Evolutionary conservation across 2,797 vertebrate genomes (phyloP).

Genomic region (Decapterus maruadsi): DNA sequence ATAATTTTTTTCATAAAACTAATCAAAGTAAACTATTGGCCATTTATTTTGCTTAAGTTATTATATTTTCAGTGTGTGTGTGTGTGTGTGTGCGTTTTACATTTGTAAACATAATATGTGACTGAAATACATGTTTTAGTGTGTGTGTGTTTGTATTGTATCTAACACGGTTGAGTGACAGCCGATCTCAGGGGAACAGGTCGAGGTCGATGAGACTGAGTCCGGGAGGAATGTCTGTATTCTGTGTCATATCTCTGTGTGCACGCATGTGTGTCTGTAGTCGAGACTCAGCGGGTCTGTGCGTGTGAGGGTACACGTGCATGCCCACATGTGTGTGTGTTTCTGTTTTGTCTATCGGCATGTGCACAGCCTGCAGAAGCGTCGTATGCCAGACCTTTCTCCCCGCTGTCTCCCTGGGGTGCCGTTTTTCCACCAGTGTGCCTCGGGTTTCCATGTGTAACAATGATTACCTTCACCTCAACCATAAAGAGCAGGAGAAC

Average conservation of each 20-base stretch:
- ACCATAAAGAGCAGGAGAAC: constrained; percentile 57
- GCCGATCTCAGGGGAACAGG: constrained; percentile 47
- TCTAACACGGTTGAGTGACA: constrained; percentile 52
- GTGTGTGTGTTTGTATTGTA: constrained; percentile 1
- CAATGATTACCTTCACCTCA: constrained; percentile 73
- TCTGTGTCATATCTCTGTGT: constrained; percentile 22
- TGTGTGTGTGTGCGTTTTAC: neutral
- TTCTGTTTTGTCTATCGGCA: neutral
- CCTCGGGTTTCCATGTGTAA: constrained; percentile 57
- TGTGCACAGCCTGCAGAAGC: constrained; percentile 26
- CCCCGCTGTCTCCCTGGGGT: constrained; percentile 51
- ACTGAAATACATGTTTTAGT: neutral
- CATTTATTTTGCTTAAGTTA: neutral
- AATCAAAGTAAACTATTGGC: neutral
- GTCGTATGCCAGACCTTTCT: constrained; percentile 53
- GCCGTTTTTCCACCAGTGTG: constrained; percentile 52
- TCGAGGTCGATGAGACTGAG: constrained; percentile 57
- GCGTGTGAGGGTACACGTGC: neutral
- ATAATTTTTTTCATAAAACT: neutral
- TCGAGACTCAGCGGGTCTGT: neutral
- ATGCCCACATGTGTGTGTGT: constrained; percentile 12
- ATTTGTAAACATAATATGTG: constrained; percentile 4
- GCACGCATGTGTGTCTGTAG: neutral
- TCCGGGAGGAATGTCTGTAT: constrained; percentile 44
- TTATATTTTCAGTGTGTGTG: too few relatives aligned